Percentiles rank a stretch among this genome's conserved stretches.
Conservation (phyloP, 2,888 invertebrate genomes). For the Sinohyriopsis cumingii region DNA sequence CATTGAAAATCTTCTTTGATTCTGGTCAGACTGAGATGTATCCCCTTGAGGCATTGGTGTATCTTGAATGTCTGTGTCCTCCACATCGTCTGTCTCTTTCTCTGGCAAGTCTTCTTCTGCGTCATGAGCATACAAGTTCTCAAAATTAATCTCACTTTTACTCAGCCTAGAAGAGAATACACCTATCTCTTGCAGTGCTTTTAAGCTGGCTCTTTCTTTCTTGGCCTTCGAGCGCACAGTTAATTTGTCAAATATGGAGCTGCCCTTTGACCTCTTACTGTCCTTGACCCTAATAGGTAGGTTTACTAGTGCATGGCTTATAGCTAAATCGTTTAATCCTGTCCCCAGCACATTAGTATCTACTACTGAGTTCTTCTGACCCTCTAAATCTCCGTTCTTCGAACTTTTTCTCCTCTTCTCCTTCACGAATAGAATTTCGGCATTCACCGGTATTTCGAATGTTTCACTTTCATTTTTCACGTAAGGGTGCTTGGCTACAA, state of each 20-base stretch:
- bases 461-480: constrained; percentile 31
- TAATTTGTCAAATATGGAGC: constrained; percentile 56
- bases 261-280: constrained; percentile 51
- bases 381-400: constrained; percentile 10
- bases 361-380: not conserved
- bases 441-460: constrained; percentile 44
- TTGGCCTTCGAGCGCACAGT: constrained; percentile 56
- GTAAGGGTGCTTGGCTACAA: constrained; percentile 39
- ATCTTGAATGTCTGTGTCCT: constrained; percentile 2
- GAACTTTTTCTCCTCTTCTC: constrained; percentile 35
- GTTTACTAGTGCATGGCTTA: constrained; percentile 28
- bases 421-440: constrained; percentile 38
- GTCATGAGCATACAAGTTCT: constrained; percentile 25
- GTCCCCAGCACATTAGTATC: constrained; percentile 10
- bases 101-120: constrained; percentile 10
- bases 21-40: not conserved
- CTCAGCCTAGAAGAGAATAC: constrained; percentile 60
- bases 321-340: not conserved
- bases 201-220: constrained; percentile 60
- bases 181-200: constrained; percentile 58
- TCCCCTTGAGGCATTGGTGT: constrained; percentile 3
- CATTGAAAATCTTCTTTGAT: constrained; percentile 17
- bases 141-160: constrained; percentile 52
- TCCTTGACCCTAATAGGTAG: constrained; percentile 57
- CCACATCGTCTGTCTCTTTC: constrained; percentile 18